Evolutionary conservation across 1,140 invertebrate genomes (phyloP), one percentile per base, ranked within the genome.

Genomic region (Periplaneta americana): DNA sequence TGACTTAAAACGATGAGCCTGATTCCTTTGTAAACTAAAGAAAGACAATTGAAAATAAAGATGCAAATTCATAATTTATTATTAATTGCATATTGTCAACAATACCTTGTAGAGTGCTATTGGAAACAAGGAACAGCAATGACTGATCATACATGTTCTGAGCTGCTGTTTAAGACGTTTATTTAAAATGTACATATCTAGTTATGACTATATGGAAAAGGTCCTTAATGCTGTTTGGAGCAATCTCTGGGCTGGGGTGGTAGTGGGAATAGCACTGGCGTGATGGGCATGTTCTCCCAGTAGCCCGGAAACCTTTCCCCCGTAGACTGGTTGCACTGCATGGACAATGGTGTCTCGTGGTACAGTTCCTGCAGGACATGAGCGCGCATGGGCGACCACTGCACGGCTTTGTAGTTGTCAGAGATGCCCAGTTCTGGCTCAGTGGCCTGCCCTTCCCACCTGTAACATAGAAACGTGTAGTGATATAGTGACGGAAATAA

Each of bases 321-420:
- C 85, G 95, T 93, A 5, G 96, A 98, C 85, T 93, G 92, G 88
- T 99, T 99, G 87, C 98, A 99, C 76, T 79, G 79, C 78, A 85
- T 82, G n/a, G 96, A 97, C 75, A 99, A 91, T 32, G 97, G 95
- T 3, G 97, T 93, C 83, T 94, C 92, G n/a, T 92, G 90, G 86
- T 98, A 99, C 18, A 98, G 91, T 79, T 93, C 91, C 34, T 93
- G 89, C 34, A 99, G 88, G 22, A 97, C 89, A 74, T 92, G 88
- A 0, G 93, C 90, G 32, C 95, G 91, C 66, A 96, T 89, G 77
- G 93, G 93, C 13, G 92, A 97, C 97, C 97, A 99, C 28, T 94
- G 88, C 76, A 98, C 95, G 5, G 93, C 90, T 57, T 92, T 88
- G 86, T 98, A 98, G 88, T 98, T 97, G 8, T 90, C 88, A 0